These are phyloP conservation scores for Drosophila orosa DNA, from an alignment of 1,140 invertebrate genomes.

Conservation along the genomic window DNA sequence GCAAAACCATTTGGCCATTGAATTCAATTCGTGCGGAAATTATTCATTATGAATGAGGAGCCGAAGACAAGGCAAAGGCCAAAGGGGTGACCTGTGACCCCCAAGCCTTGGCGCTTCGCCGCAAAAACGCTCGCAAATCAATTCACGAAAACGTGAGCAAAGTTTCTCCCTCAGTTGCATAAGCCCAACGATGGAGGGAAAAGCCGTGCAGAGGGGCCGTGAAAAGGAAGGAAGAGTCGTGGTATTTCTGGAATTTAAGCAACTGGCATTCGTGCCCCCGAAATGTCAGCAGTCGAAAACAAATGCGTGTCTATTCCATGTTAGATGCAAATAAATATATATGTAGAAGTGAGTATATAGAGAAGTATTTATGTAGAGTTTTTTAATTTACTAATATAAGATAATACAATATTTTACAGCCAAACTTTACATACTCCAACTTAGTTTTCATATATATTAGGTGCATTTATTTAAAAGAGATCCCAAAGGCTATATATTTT, in stretches of 20 bases:
- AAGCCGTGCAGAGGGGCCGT: constrained; percentile 7
- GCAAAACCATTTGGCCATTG: constrained; percentile 71
- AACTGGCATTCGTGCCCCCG: constrained; percentile 54
- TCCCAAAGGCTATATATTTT: not conserved
- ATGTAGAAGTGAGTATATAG: not conserved
- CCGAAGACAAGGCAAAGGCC: constrained; percentile 34
- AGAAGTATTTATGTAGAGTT: not conserved
- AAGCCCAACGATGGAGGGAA: constrained; percentile 23
- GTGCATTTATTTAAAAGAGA: not conserved
- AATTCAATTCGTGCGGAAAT: constrained; percentile 78
- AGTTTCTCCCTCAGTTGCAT: constrained; percentile 58
- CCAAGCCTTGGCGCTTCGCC: constrained; percentile 4
- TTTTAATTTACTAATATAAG: not conserved
- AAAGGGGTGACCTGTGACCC: constrained; percentile 32
- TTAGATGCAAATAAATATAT: constrained; percentile 65
- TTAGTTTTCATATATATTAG: not conserved
- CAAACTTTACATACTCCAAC: not conserved
- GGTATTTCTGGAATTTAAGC: constrained; percentile 71
- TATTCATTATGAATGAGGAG: constrained; percentile 74
- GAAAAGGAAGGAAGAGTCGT: constrained; percentile 42
- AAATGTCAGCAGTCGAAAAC: constrained; percentile 35
- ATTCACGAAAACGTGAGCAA: constrained; percentile 69
- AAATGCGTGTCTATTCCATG: constrained; percentile 69
- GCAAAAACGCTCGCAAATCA: constrained; percentile 66
- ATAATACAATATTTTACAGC: not conserved